Evolutionary conservation across 2,113 vertebrate genomes (phyloP), one percentile per base, ranked within the genome.

Genomic region (Ammodytes dubius): DNA sequence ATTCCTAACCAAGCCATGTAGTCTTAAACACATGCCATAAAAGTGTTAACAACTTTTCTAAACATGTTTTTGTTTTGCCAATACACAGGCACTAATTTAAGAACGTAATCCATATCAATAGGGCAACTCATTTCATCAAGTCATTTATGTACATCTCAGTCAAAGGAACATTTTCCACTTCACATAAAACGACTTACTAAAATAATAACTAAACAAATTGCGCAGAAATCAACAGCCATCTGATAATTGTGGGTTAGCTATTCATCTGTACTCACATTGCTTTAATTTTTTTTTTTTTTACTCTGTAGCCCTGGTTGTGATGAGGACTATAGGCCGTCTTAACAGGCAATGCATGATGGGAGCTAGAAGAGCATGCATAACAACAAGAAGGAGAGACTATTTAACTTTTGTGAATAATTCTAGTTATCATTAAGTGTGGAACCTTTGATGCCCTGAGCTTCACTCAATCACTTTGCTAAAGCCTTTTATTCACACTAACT

Each of bases 251-350:
- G 68, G 58, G 50, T 72, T 85, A 74, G 11, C 27, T 8, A 66
- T 77, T 81, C 13, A 87, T 63, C 78, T 66, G 35, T 61, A 73
- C 71, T 64, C 45, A 78, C 64, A 74, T 74, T 12, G 50, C 19
- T 66, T 67, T 68, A 80, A 83, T 85, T 60, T 54, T 45, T 14
- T 74, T 63, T 50, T 74, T 69, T 27, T 47, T n/a, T 27, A 54
- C 64, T 57, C 64, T 47, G 64, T 56, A 61, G 19, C 52, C 60
- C 46, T 35, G 71, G 7, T 17, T 77, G 40, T 19, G 70, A 73
- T 60, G 15, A 63, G 53, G 63, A 59, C 54, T 35, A 58, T 27
- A 2, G 40, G 52, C 15, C 4, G 39, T 46, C 17, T n/a, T 6
- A 61, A 47, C 46, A 68, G 59, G 52, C 35, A 74, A 5, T 73